Evolutionary conservation across 2,797 vertebrate species (phyloP).

Genomic region (Manis javanica): DNA sequence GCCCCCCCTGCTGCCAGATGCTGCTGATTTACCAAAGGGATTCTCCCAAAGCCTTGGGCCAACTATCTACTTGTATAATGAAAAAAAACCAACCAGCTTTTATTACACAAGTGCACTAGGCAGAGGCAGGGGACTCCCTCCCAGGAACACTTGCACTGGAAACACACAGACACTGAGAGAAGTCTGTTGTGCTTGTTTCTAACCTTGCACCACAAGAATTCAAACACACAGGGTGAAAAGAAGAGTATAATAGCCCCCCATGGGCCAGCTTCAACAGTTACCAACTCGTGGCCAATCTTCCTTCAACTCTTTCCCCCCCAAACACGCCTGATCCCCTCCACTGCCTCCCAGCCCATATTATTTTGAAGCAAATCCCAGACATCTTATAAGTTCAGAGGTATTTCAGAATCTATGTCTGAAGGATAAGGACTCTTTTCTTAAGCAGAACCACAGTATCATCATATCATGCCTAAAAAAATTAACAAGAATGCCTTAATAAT

Average conservation of each 20-base stretch:
- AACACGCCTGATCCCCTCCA: neutral
- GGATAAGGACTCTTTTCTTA: neutral
- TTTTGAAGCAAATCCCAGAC: neutral
- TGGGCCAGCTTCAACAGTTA: neutral
- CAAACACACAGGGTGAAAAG: slow-evolving; percentile 29
- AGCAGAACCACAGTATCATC: neutral
- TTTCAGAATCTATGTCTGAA: neutral
- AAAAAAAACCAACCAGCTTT: neutral
- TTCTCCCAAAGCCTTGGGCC: slow-evolving; percentile 1
- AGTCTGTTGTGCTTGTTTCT: slow-evolving; percentile 18
- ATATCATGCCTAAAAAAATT: slow-evolving; percentile 42
- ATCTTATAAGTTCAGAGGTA: neutral
- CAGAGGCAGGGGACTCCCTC: slow-evolving; percentile 25
- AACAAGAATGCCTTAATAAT: neutral
- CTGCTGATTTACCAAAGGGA: neutral
- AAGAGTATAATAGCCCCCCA: neutral
- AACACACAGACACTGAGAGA: neutral
- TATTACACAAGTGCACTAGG: neutral
- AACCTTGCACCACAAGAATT: slow-evolving; percentile 31
- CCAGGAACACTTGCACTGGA: neutral
- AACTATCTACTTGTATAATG: neutral
- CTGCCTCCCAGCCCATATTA: neutral
- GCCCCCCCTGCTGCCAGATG: neutral
- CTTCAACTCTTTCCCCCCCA: neutral
- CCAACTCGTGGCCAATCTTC: neutral